These are phyloP conservation scores for Batillaria attramentaria DNA, from an alignment of 1,140 invertebrate genomes.

Conservation along the genomic window DNA sequence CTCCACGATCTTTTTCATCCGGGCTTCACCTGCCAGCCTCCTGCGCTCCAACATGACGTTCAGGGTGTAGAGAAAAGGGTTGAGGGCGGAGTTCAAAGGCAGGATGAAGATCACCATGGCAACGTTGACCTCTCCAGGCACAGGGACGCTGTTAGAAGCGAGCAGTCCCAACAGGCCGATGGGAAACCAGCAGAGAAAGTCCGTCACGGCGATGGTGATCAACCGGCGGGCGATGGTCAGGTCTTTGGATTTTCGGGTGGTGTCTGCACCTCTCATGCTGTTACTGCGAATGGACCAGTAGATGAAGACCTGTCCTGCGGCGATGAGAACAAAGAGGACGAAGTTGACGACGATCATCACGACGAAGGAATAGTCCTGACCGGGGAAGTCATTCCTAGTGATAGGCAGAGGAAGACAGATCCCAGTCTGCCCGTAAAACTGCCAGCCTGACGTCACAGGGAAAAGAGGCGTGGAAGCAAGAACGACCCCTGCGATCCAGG, in stretches of 20 bases:
- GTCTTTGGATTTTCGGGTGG: constrained; percentile 10
- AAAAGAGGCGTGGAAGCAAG: constrained; percentile 37
- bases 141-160: no score
- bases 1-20: no score
- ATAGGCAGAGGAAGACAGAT: constrained; percentile 49
- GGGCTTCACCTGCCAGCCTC: no score
- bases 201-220: constrained; percentile 22
- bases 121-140: no score
- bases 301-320: constrained; percentile 40
- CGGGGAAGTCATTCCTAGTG: constrained; percentile 22
- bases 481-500: constrained; percentile 38
- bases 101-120: no score
- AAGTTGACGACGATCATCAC: constrained; percentile 43
- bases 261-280: background rate
- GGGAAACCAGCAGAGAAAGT: constrained; percentile 38
- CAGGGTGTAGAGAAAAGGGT: no score
- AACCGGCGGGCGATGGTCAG: constrained; percentile 9
- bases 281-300: constrained; percentile 21
- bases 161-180: no score
- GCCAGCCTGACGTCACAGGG: background rate
- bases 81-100: no score
- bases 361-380: constrained; percentile 41
- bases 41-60: no score
- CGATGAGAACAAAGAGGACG: constrained; percentile 37
- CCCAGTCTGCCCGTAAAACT: constrained; percentile 31